Evolutionary conservation across 2,113 vertebrate genomes (phyloP).

Genomic region (Synodontis membranacea): DNA sequence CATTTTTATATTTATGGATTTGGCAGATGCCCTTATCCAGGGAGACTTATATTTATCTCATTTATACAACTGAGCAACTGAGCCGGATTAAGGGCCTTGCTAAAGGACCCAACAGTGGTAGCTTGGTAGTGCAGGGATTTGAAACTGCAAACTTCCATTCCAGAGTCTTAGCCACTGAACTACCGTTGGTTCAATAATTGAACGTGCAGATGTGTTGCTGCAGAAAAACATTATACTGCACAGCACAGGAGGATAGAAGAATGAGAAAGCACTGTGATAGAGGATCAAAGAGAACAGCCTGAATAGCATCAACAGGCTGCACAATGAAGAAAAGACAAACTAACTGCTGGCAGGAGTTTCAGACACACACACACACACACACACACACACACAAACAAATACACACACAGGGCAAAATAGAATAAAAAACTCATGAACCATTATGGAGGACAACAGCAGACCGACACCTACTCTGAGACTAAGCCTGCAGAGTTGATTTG

Average conservation of each 20-base stretch:
- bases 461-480: background rate
- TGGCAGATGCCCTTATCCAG: background rate
- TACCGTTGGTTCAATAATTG: background rate
- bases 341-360: background rate
- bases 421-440: background rate
- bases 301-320: constrained; percentile 24
- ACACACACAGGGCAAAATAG: background rate
- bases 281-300: constrained; percentile 8
- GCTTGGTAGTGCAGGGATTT: background rate
- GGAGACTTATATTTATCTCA: background rate
- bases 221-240: background rate
- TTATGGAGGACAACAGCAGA: constrained; percentile 5
- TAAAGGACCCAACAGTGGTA: background rate
- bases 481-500: constrained; percentile 7
- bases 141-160: background rate
- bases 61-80: background rate
- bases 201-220: background rate
- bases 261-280: constrained; percentile 4
- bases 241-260: background rate
- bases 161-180: background rate
- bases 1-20: background rate
- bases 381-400: background rate
- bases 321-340: constrained; percentile 11
- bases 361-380: background rate
- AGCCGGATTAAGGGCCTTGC: background rate